phyloP scores from a whole-genome alignment of 2,113 vertebrate genomes.

The Carassius auratus region DNA sequence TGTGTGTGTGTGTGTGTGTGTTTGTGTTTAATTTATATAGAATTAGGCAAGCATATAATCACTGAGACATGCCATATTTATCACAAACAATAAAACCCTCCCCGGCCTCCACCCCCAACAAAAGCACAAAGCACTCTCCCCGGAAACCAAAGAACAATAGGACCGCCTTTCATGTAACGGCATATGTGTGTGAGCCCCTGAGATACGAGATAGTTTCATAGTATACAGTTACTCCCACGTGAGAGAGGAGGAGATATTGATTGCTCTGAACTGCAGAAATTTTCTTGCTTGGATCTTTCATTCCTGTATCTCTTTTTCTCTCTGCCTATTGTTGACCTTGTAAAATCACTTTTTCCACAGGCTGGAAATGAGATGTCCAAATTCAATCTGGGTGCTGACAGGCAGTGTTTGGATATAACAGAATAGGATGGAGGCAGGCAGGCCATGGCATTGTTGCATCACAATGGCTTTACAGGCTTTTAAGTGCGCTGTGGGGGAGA shows the following conservation, averaged over 20 bases:
- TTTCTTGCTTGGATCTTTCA: slow-evolving; percentile 31
- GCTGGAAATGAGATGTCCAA: slow-evolving; percentile 66
- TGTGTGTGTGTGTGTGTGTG: no score
- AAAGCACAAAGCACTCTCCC: slow-evolving; percentile 27
- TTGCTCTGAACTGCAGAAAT: no score
- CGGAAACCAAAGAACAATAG: slow-evolving; percentile 42
- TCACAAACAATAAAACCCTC: slow-evolving; percentile 52
- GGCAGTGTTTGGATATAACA: slow-evolving; percentile 61
- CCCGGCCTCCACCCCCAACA: slow-evolving; percentile 17
- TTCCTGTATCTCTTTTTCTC: slow-evolving; percentile 26
- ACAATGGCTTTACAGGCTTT: slow-evolving; percentile 52
- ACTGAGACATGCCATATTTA: slow-evolving; percentile 64
- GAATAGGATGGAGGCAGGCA: slow-evolving; percentile 56
- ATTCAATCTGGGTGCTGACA: slow-evolving; percentile 63
- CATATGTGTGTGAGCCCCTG: slow-evolving; percentile 8
- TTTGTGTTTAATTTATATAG: slow-evolving; percentile 58
- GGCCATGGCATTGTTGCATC: slow-evolving; percentile 59
- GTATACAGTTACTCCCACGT: slow-evolving; percentile 47
- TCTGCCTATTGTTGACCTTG: slow-evolving; percentile 72
- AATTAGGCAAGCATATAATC: slow-evolving; percentile 62
- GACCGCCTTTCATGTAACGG: slow-evolving; percentile 25
- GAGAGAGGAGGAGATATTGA: slow-evolving; percentile 54
- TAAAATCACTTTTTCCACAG: slow-evolving; percentile 65
- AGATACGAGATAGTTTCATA: slow-evolving; percentile 38
- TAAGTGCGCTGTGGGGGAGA: slow-evolving; percentile 11